phyloP scores from a whole-genome alignment of 1,140 invertebrate genomes.

The Diabrotica virgifera region DNA sequence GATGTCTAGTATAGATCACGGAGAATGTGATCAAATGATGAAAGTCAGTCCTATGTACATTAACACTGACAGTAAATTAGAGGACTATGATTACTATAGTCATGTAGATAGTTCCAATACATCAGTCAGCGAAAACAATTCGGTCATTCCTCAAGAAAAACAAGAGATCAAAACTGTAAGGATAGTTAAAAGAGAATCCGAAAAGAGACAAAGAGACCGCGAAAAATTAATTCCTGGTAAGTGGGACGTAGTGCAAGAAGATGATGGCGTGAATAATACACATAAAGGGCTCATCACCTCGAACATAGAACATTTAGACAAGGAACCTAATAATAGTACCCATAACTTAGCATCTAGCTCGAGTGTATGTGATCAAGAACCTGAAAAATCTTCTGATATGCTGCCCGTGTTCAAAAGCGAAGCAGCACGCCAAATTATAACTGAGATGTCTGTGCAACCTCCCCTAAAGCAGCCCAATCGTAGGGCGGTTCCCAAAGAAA shows the following conservation, averaged over 20 bases:
- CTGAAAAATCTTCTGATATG: slow-evolving; percentile 40
- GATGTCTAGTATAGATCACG: slow-evolving; percentile 64
- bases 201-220: slow-evolving; percentile 74
- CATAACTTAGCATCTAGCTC: slow-evolving; percentile 32
- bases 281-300: slow-evolving; percentile 36
- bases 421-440: slow-evolving; percentile 78
- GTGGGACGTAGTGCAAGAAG: slow-evolving; percentile 43
- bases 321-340: slow-evolving; percentile 23
- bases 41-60: slow-evolving; percentile 39
- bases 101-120: slow-evolving; percentile 35
- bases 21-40: slow-evolving; percentile 33
- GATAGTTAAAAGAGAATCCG: slow-evolving; percentile 89
- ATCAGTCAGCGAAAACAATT: slow-evolving; percentile 40
- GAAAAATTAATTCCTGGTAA: slow-evolving; percentile 49
- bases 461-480: slow-evolving; percentile 41
- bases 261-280: slow-evolving; percentile 39
- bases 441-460: slow-evolving; percentile 67
- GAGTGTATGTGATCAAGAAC: slow-evolving; percentile 32
- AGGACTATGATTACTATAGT: slow-evolving; percentile 32
- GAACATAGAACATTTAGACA: slow-evolving; percentile 21
- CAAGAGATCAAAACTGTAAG: slow-evolving; percentile 89
- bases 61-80: slow-evolving; percentile 38
- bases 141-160: slow-evolving; percentile 62
- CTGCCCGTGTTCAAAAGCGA: slow-evolving; percentile 78
- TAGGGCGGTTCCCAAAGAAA: slow-evolving; percentile 71